Evolutionary conservation across 2,113 vertebrate genomes (phyloP).

Genomic region (Nicator chloris): DNA sequence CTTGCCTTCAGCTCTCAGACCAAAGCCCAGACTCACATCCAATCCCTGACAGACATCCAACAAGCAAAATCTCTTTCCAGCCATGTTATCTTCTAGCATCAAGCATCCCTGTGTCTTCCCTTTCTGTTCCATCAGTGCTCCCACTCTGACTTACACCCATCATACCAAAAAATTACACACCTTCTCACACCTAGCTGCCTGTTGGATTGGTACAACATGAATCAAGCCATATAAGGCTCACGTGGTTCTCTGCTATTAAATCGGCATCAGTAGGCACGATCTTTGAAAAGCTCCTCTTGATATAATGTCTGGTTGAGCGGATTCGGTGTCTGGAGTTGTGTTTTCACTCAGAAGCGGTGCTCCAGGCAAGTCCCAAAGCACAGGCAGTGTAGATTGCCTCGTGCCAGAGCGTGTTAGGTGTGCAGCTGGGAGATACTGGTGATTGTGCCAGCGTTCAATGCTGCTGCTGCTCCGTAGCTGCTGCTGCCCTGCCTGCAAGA

Average conservation of each 20-base stretch:
- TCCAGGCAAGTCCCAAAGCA: neutral
- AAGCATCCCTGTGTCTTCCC: neutral
- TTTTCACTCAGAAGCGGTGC: rapidly evolving
- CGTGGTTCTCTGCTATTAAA: neutral
- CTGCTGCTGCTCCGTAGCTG: neutral
- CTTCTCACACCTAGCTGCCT: neutral
- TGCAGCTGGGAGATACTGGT: neutral
- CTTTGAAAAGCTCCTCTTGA: neutral
- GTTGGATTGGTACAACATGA: neutral
- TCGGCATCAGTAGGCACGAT: rapidly evolving
- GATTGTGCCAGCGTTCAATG: neutral
- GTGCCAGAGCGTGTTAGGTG: rapidly evolving
- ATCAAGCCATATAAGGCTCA: neutral
- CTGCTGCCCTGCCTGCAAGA: neutral
- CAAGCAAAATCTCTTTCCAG: neutral
- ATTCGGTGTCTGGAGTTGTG: neutral
- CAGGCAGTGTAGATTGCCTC: rapidly evolving
- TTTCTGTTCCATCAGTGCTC: neutral
- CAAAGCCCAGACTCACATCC: neutral
- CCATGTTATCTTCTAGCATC: neutral
- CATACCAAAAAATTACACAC: neutral
- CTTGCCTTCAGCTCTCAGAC: neutral
- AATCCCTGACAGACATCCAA: neutral
- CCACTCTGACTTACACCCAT: neutral
- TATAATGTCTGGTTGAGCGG: neutral